Percentiles rank a stretch among this genome's conserved stretches.
Conservation (phyloP, 2,797 vertebrate genomes). For the Neopelma chrysocephalum region DNA sequence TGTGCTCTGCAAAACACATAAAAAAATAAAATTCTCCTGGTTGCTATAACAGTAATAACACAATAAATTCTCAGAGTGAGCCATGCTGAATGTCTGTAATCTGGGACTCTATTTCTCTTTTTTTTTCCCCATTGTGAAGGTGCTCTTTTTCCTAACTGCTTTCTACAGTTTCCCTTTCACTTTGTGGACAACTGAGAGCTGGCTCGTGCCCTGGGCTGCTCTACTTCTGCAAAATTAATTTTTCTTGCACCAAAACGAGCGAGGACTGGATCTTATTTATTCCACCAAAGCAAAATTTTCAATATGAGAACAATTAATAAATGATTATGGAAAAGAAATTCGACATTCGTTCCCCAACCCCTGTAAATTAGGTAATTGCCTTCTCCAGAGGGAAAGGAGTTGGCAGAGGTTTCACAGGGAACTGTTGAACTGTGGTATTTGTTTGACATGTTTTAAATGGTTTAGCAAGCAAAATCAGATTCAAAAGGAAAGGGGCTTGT, state of each 20-base stretch:
- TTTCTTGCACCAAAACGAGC: not conserved
- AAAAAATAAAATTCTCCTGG: not conserved
- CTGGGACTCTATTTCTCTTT: not conserved
- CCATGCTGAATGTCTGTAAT: not conserved
- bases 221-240: not conserved
- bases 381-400: not conserved
- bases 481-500: not conserved
- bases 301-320: constrained; percentile 52
- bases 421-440: not conserved
- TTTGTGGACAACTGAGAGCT: not conserved
- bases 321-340: constrained; percentile 11
- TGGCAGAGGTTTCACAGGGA: constrained; percentile 34
- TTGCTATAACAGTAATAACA: not conserved
- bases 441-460: constrained; percentile 18
- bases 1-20: not conserved
- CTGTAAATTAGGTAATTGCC: constrained; percentile 36
- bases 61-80: not conserved
- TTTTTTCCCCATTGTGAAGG: accelerated
- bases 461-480: constrained; percentile 7
- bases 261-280: not conserved
- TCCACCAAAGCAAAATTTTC: constrained; percentile 8
- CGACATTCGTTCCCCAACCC: not conserved
- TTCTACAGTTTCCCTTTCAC: not conserved
- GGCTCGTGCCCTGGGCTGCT: not conserved
- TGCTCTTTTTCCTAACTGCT: not conserved